phyloP scores from a whole-genome alignment of 1,140 invertebrate species.

The Helicoverpa zea region DNA sequence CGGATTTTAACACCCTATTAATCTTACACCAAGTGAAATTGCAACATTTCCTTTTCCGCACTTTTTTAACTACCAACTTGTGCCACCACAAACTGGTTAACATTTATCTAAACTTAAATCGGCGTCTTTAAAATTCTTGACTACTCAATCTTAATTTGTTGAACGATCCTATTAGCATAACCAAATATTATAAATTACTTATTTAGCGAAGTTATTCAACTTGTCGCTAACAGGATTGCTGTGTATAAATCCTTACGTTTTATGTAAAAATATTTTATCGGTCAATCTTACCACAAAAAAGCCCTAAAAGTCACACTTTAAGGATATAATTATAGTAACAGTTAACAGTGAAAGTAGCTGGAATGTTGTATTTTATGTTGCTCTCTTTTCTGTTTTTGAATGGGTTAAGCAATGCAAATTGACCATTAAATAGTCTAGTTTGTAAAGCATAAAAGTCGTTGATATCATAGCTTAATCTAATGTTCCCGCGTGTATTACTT shows the following conservation, averaged over 20 bases:
- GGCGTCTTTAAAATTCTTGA: slow-evolving; percentile 25
- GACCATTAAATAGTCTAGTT: not conserved
- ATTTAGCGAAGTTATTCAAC: slow-evolving; percentile 43
- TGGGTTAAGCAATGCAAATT: not conserved
- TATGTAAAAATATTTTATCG: slow-evolving; percentile 42
- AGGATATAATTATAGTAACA: slow-evolving; percentile 59
- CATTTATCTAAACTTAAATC: slow-evolving; percentile 36
- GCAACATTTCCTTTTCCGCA: slow-evolving; percentile 34
- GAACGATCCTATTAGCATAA: slow-evolving; percentile 31
- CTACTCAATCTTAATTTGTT: slow-evolving; percentile 42
- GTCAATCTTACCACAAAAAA: slow-evolving; percentile 36
- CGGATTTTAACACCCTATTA: slow-evolving; percentile 55
- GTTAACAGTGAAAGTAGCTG: slow-evolving; percentile 49
- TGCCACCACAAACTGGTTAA: slow-evolving; percentile 24
- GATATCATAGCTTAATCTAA: slow-evolving; percentile 10
- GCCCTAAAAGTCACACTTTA: slow-evolving; percentile 53
- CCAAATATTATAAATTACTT: slow-evolving; percentile 48
- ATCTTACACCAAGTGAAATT: slow-evolving; percentile 52
- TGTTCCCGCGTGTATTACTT: slow-evolving; percentile 25
- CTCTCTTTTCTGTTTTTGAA: not conserved
- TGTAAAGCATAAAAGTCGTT: slow-evolving; percentile 2
- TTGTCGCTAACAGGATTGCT: slow-evolving; percentile 32
- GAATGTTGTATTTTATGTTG: not conserved
- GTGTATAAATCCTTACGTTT: slow-evolving; percentile 38
- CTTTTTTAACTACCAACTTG: slow-evolving; percentile 10